Conservation (phyloP, 1,140 invertebrate genomes). For the Lepidotrigona ventralis region DNA sequence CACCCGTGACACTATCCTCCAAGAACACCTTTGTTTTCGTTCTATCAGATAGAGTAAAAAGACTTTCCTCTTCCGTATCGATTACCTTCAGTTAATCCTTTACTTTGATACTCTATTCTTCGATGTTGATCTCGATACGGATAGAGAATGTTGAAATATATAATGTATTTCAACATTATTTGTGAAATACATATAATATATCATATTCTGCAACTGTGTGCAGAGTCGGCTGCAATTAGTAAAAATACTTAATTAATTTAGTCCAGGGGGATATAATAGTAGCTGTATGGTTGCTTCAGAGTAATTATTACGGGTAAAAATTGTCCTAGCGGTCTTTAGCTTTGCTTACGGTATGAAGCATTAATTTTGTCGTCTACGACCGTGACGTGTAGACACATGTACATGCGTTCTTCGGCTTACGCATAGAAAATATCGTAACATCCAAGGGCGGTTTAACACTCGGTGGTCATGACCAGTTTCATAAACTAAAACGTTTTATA, state of each 20-base stretch:
- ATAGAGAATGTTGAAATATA: no score
- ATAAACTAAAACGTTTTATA: not conserved
- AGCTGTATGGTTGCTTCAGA: not conserved
- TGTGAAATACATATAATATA: no score
- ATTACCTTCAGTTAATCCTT: not conserved
- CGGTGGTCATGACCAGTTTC: not conserved
- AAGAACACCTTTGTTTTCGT: constrained; percentile 47
- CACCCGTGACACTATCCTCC: constrained; percentile 43
- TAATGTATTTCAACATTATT: not conserved
- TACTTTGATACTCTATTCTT: no score
- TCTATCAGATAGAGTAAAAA: constrained; percentile 10
- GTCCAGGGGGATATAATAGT: not conserved
- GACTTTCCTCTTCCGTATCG: constrained; percentile 29
- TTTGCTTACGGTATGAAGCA: constrained; percentile 74
- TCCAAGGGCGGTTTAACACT: constrained; percentile 34
- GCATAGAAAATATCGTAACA: constrained; percentile 26
- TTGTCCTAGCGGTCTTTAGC: constrained; percentile 78
- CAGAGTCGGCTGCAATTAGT: not conserved
- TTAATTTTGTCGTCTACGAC: constrained; percentile 76
- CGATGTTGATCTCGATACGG: not conserved
- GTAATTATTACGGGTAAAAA: constrained; percentile 74
- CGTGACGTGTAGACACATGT: constrained; percentile 70
- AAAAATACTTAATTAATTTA: not conserved
- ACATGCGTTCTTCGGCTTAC: constrained; percentile 15
- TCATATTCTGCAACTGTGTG: not conserved